Conservation (phyloP, 2,888 invertebrate species). For the Hypselothyrea guttata region DNA sequence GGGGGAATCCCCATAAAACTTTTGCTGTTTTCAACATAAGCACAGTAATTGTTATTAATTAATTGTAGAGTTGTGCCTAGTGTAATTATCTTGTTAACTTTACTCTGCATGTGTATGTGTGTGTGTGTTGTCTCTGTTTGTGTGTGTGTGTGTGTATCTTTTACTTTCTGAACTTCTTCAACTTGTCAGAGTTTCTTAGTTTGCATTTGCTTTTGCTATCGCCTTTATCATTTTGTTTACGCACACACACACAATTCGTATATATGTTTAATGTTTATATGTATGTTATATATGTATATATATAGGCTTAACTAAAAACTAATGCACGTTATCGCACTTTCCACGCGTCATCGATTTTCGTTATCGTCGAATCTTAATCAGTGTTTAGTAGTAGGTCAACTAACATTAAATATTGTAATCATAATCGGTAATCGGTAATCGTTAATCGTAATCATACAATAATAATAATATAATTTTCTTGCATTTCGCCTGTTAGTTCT, state of each 20-base stretch:
- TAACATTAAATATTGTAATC: slow-evolving; percentile 63
- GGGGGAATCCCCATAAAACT: slow-evolving; percentile 29
- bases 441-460: slow-evolving; percentile 22
- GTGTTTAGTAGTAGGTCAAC: slow-evolving; percentile 72
- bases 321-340: slow-evolving; percentile 38
- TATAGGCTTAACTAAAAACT: slow-evolving; percentile 56
- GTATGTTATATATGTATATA: slow-evolving; percentile 13
- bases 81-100: slow-evolving; percentile 62
- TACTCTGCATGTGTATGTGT: slow-evolving; percentile 72
- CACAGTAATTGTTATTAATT: slow-evolving; percentile 72
- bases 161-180: slow-evolving; percentile 35
- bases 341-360: slow-evolving; percentile 10
- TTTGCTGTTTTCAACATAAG: slow-evolving; percentile 69
- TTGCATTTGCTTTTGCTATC: slow-evolving; percentile 31
- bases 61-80: slow-evolving; percentile 74
- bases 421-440: slow-evolving; percentile 35
- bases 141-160: slow-evolving; percentile 14
- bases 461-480: slow-evolving; percentile 31
- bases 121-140: slow-evolving; percentile 40
- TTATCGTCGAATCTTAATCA: slow-evolving; percentile 41
- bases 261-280: too few species aligned
- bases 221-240: slow-evolving; percentile 61
- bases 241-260: slow-evolving; percentile 40
- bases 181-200: too few species aligned
- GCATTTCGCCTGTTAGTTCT: slow-evolving; percentile 32